Percentiles rank a stretch among this genome's conserved stretches.
Evolutionary conservation across 2,888 invertebrate genomes (phyloP).

Genomic region (Chironomus tentans): DNA sequence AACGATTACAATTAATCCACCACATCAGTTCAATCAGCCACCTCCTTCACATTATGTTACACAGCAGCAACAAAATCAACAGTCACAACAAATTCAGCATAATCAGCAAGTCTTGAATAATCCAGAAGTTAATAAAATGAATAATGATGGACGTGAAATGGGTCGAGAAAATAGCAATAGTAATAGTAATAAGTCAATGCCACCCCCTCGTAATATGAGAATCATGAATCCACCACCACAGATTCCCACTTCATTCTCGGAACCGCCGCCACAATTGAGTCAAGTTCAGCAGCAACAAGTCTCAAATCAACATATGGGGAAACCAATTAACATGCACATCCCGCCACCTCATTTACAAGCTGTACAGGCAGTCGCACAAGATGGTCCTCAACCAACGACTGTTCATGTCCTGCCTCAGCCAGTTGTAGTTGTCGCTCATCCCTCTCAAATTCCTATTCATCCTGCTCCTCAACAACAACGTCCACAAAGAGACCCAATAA

Average conservation of each 20-base stretch:
- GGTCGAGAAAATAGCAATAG: conserved; percentile 2
- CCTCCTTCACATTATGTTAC: conserved; percentile 31
- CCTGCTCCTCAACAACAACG: conserved; percentile 36
- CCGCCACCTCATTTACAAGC: conserved; percentile 26
- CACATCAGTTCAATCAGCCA: conserved; percentile 31
- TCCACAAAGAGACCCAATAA: conserved; percentile 33
- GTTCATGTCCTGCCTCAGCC: conserved; percentile 20
- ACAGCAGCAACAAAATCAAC: conserved; percentile 33
- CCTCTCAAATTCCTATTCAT: conserved; percentile 30
- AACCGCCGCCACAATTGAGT: background rate
- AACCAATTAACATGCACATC: conserved; percentile 32
- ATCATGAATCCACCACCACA: conserved; percentile 10
- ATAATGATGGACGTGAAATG: conserved; percentile 19
- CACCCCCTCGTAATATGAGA: conserved; percentile 17
- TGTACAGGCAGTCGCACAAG: background rate
- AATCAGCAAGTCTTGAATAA: conserved; percentile 30
- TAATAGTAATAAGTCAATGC: conserved; percentile 13
- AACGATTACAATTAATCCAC: conserved; percentile 30
- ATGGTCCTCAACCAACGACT: conserved; percentile 12
- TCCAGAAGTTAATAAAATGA: conserved; percentile 18
- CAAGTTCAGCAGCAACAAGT: conserved; percentile 27
- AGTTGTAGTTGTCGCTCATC: background rate
- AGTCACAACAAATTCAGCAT: conserved; percentile 31
- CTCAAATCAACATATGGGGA: conserved; percentile 33
- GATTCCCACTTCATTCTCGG: background rate